phyloP scores from a whole-genome alignment of 1,140 invertebrate species.

The Gerris buenoi region DNA sequence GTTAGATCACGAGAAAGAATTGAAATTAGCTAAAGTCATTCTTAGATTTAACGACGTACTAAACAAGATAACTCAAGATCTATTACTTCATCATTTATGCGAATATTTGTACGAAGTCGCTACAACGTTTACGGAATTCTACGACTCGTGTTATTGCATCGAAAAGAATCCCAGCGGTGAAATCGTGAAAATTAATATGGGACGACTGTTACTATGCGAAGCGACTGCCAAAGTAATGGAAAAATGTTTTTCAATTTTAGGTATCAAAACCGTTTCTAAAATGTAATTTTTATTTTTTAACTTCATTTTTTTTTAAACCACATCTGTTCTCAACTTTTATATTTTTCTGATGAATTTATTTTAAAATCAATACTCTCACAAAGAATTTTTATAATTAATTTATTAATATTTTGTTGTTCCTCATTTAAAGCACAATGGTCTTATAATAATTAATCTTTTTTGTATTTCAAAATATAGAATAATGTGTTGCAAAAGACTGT shows the following conservation, averaged over 20 bases:
- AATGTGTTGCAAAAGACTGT: no score
- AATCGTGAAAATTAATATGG: slow-evolving; percentile 69
- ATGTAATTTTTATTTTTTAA: slow-evolving; percentile 54
- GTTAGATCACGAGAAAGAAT: slow-evolving; percentile 81
- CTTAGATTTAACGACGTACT: slow-evolving; percentile 80
- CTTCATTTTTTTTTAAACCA: no score
- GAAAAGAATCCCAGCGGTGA: slow-evolving; percentile 63
- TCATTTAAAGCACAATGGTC: no score
- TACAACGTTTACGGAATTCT: slow-evolving; percentile 90
- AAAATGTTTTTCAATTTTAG: slow-evolving; percentile 76
- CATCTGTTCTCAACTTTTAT: no score
- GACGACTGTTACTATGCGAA: slow-evolving; percentile 81
- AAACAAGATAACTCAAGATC: slow-evolving; percentile 62
- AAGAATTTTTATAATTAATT: no score
- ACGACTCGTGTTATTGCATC: slow-evolving; percentile 94
- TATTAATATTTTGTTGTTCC: no score
- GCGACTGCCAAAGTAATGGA: slow-evolving; percentile 76
- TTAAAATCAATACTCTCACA: no score
- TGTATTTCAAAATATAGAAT: no score
- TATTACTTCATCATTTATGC: slow-evolving; percentile 79
- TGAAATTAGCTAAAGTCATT: slow-evolving; percentile 79
- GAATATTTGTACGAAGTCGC: slow-evolving; percentile 91
- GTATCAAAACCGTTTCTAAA: slow-evolving; percentile 75
- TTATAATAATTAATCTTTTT: no score
- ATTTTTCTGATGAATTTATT: no score